Base-by-base conservation (phyloP, 2,888 invertebrate genomes). In the Latrodectus elegans region DNA sequence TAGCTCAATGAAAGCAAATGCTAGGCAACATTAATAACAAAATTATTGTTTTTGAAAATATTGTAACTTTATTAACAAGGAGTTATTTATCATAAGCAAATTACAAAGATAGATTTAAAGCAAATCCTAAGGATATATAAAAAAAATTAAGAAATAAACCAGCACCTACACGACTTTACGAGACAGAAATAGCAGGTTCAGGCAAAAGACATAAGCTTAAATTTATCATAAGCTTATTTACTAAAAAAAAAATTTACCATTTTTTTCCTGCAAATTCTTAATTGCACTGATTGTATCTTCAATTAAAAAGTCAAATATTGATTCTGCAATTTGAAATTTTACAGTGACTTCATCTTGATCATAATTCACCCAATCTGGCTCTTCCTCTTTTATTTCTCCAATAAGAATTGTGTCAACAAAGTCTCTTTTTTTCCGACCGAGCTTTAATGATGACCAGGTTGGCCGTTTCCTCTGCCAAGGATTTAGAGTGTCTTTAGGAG, bases 331-430 rank as follows among this genome's bases (percentile, higher is more conserved):
- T 88, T 92, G 92, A 89, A 92, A 94, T 91, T 95, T 95, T 38
- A 96, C 94, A 64, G 94, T 93, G 26, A 94, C 92, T 91, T 96
- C 95, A 91, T 96, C 95, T 74, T 94, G 92, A 91, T 95, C 95
- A 91, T 95, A 96, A 91, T 95, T 95, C 1, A 95, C 94, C 96
- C 96, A 96, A 89, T 94, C 94, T 15, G 94, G 93, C 91, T 96
- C 95, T 90, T 96, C 95, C 77, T 94, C 94, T 90, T 94, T 94
- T 76, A 95, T 93, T 92, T 96, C 96, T 84, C 94, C 93, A 53
- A 95, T 94, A 82, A 96, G 92, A 84, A 95, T 93, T 90, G 95
- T 95, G 91, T 96, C 95, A 3, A 96, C 95, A 89, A 94, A 94
- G 91, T 96, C 95, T 70, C 94, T 92, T 90, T 94, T 94, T 90